Evolutionary conservation across 2,888 invertebrate species (phyloP).

Genomic region (Rhingia rostrata): DNA sequence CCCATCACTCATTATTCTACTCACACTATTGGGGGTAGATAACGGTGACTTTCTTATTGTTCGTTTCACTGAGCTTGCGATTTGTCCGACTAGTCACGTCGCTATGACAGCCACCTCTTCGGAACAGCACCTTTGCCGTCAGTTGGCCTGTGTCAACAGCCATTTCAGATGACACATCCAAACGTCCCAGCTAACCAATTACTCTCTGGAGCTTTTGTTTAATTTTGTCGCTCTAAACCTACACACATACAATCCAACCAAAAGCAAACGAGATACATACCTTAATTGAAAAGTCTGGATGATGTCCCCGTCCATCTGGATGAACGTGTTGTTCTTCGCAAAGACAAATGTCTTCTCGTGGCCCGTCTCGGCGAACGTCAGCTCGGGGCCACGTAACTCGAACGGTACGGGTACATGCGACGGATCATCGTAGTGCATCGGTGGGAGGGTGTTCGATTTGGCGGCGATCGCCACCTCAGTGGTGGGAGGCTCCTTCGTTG

Average conservation of each 20-base stretch:
- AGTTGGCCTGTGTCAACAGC: constrained; percentile 28
- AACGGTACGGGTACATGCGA: constrained; percentile 87
- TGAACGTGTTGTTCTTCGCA: constrained; percentile 94
- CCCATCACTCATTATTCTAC: constrained; percentile 40
- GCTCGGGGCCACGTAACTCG: constrained; percentile 89
- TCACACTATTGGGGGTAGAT: constrained; percentile 13
- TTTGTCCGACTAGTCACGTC: constrained; percentile 42
- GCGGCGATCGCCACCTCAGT: constrained; percentile 81
- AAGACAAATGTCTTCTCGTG: constrained; percentile 95
- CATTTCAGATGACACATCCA: constrained; percentile 28
- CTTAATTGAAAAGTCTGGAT: constrained; percentile 95
- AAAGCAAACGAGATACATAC: constrained; percentile 83
- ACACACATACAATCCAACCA: background rate
- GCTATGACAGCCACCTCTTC: background rate
- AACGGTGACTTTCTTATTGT: background rate
- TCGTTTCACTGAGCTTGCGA: background rate
- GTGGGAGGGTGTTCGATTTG: constrained; percentile 77
- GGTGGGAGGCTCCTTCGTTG: constrained; percentile 83
- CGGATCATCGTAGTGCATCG: constrained; percentile 76
- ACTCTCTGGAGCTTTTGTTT: constrained; percentile 56
- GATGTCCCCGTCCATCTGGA: constrained; percentile 94
- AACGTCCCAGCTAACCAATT: constrained; percentile 33
- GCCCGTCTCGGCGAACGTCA: constrained; percentile 93
- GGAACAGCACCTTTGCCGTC: background rate
- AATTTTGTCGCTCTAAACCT: constrained; percentile 60